A percentile compares a stretch with the other conserved stretches of the same genome.
Conservation (phyloP, 1,140 invertebrate genomes). For the Thaumetopoea pityocampa region DNA sequence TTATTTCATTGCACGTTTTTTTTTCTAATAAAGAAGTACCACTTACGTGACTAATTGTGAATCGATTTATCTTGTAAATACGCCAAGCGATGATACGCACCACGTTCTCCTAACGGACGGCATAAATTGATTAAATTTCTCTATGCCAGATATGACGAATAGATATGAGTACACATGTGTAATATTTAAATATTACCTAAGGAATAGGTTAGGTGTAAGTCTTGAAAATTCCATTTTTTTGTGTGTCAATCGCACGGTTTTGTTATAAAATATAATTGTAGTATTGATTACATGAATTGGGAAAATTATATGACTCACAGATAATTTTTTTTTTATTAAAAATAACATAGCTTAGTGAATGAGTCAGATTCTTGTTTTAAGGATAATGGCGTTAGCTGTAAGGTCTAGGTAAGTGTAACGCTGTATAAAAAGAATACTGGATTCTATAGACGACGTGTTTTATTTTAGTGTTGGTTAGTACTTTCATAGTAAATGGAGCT, state of each 20-base stretch:
- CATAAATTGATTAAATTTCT: conserved; percentile 23
- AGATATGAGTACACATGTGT: conserved; percentile 37
- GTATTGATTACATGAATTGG: conserved; percentile 49
- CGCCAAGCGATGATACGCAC: conserved; percentile 36
- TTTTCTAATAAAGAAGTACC: neutral
- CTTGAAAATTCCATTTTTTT: conserved; percentile 29
- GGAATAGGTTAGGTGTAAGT: conserved; percentile 22
- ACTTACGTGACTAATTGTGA: conserved; percentile 2
- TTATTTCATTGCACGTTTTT: conserved; percentile 28
- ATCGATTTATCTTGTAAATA: conserved; percentile 32
- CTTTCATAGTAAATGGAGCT: neutral
- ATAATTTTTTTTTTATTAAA: conserved; percentile 61
- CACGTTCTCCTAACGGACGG: too few species aligned
- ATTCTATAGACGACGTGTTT: conserved; percentile 61
- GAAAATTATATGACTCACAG: conserved; percentile 54
- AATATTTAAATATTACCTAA: conserved; percentile 33
- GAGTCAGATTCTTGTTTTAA: conserved; percentile 71
- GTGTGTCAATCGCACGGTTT: conserved; percentile 19
- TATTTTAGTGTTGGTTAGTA: conserved; percentile 38
- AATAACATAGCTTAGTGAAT: conserved; percentile 52
- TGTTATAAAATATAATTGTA: conserved; percentile 41
- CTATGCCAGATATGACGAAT: conserved; percentile 34
- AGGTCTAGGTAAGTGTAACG: conserved; percentile 59
- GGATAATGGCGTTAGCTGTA: conserved; percentile 54
- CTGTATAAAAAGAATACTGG: conserved; percentile 68